Evolutionary conservation across 2,797 vertebrate genomes (phyloP).

Genomic region (Champsocephalus esox): DNA sequence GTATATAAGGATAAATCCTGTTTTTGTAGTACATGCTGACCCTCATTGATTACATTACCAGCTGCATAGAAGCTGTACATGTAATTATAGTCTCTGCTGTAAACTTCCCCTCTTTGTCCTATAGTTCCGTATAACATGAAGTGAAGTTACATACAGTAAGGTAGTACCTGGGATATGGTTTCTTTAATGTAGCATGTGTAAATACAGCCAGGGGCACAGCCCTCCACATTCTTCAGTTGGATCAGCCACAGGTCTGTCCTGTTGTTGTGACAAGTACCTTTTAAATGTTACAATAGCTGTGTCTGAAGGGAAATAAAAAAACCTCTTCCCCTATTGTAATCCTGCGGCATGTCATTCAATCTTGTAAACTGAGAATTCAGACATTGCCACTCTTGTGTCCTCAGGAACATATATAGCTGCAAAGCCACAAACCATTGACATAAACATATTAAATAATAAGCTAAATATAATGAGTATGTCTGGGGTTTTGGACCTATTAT

Average conservation of each 20-base stretch:
- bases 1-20: too few species aligned
- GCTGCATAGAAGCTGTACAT: not conserved
- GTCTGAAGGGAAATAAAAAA: too few species aligned
- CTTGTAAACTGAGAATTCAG: not conserved
- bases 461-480: too few species aligned
- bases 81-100: not conserved
- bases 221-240: too few species aligned
- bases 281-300: not conserved
- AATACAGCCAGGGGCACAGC: not conserved
- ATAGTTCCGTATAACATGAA: rapidly evolving
- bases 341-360: not conserved
- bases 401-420: not conserved
- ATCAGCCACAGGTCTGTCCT: not conserved
- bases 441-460: too few species aligned
- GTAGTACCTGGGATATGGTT: not conserved
- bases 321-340: not conserved
- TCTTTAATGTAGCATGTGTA: not conserved
- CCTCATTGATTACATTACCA: not conserved
- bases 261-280: not conserved
- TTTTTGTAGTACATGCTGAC: not conserved
- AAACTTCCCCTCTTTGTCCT: conserved; percentile 1
- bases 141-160: not conserved
- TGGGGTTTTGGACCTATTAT: too few species aligned
- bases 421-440: too few species aligned
- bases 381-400: not conserved